These are phyloP conservation scores for Falcunculus frontatus DNA, from an alignment of 2,113 vertebrate genomes.

Conservation along the genomic window DNA sequence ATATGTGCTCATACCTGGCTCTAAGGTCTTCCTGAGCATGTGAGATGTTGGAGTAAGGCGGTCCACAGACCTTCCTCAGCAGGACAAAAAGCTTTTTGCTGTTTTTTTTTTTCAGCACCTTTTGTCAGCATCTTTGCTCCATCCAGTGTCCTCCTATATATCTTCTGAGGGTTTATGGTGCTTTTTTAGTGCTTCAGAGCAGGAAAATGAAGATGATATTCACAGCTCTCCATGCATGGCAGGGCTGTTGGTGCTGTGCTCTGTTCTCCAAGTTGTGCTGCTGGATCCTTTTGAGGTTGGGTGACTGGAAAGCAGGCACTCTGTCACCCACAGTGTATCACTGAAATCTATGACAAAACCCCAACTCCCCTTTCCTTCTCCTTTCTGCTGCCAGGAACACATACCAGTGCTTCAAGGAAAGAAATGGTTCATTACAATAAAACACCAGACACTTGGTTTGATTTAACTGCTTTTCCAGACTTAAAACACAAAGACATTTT, in stretches of 20 bases:
- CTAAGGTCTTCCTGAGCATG: neutral
- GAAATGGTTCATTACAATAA: neutral
- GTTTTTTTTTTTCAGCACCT: neutral
- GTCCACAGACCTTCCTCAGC: neutral
- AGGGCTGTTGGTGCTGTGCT: neutral
- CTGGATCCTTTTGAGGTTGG: neutral
- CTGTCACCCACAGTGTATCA: neutral
- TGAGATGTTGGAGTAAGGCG: neutral
- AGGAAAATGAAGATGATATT: neutral
- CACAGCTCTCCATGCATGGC: rapidly evolving
- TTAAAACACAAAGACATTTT: neutral
- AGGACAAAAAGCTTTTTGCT: neutral
- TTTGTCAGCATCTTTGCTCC: neutral
- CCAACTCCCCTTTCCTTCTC: neutral
- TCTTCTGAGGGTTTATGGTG: neutral
- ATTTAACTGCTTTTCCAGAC: neutral
- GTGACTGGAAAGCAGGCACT: no score
- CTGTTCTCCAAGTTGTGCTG: neutral
- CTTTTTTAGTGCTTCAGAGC: neutral
- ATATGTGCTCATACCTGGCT: rapidly evolving
- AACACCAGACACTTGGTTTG: neutral
- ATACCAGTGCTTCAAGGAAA: rapidly evolving
- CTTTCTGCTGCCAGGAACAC: neutral
- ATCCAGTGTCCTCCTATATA: rapidly evolving
- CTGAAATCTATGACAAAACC: neutral